Base-by-base conservation (phyloP, 2,888 invertebrate species). In the Helicoverpa assulta region DNA sequence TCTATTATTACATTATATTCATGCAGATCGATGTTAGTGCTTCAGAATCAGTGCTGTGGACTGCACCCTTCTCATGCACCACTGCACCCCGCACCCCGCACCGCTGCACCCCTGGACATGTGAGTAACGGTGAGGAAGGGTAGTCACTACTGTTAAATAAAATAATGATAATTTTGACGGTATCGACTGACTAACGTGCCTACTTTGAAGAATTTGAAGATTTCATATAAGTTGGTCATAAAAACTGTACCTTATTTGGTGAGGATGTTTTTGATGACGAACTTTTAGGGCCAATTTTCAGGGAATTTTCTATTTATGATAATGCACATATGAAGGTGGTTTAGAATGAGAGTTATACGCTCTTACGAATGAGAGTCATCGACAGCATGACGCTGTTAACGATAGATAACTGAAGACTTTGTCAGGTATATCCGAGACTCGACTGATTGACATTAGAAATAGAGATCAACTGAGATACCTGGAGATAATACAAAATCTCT, bases 111-210 rank as follows among this genome's bases (percentile, higher is more conserved):
- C 64, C 63, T 70, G 76, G 70, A 70, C 76, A 56, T 67, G 79
- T 69, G 55, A 70, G n/a, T 65, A 81, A 56, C 62, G 61, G 52
- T 54, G 61, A 73, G 47, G 43, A 67, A 69, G 80, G 77, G 80
- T 62, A 64, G 67, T 21, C 40, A 51, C 29, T 16, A 21, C 6
- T 55, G 2, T 55, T 55, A 26, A 51, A 40, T 52, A 67, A 47
- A 26, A 50, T 47, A 76, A 56, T 51, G 53, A 64, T 67, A 26
- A 66, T 51, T 62, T 55, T 64, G 33, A 70, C 67, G 60, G n/a
- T 64, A 26, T 26, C 4, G 26, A 26, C 4, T 26, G 1, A 26
- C 26, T 26, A 26, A 26, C 26, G 4, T 2, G 26, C 26, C 1
- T 26, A 26, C 26, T 26, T 26, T 26, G 26, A 26, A 26, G 26